phyloP scores from a whole-genome alignment of 2,113 vertebrate species.

The Xiphorhynchus elegans region DNA sequence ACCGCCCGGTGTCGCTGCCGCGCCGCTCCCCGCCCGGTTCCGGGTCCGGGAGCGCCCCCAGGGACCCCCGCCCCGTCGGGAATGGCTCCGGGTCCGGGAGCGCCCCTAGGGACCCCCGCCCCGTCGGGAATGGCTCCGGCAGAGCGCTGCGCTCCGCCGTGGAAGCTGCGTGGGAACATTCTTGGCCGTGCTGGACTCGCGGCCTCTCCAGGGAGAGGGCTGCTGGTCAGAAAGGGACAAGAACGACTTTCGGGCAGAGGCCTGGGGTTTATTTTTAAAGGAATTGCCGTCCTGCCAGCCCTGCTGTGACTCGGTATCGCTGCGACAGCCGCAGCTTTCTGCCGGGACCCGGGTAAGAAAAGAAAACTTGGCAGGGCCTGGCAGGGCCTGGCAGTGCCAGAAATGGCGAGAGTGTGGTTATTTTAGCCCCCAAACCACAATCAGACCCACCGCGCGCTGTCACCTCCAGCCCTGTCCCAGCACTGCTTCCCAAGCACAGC shows the following conservation, averaged over 20 bases:
- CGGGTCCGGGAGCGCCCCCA: neutral
- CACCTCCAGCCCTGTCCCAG: neutral
- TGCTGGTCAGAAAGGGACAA: neutral
- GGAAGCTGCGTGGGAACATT: conserved; percentile 1
- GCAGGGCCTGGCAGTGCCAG: neutral
- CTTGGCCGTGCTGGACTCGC: neutral
- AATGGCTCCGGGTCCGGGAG: too few species aligned
- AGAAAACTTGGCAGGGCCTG: neutral
- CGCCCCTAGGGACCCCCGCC: too few species aligned
- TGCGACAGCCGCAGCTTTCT: neutral
- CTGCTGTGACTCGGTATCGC: neutral
- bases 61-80: too few species aligned
- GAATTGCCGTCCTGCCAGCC: neutral
- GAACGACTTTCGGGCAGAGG: neutral
- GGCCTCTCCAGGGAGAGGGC: neutral
- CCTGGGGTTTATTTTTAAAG: neutral
- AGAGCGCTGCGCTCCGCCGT: too few species aligned
- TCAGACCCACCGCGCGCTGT: neutral
- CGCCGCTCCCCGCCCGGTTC: neutral
- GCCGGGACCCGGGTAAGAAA: rapidly evolving
- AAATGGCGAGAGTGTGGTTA: neutral
- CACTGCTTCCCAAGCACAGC: neutral
- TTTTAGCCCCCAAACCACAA: neutral
- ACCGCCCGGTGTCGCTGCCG: neutral
- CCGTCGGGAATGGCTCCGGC: too few species aligned